Evolutionary conservation across 2,888 invertebrate species (phyloP).

Genomic region (Agrochola macilenta): DNA sequence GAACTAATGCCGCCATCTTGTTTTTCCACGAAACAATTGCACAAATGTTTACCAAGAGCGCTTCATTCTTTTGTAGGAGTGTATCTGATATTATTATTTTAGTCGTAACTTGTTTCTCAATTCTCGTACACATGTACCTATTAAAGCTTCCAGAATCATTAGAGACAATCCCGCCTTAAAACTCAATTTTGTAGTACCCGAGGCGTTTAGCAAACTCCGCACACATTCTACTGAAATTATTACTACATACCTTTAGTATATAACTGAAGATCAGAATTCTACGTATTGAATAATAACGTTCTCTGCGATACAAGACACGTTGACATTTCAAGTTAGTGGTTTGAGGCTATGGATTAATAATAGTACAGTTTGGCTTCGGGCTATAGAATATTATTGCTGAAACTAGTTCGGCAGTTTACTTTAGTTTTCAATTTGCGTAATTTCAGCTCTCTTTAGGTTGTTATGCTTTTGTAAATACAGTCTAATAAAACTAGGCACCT

Average conservation of each 20-base stretch:
- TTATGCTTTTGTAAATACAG: constrained; percentile 9
- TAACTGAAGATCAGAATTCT: constrained; percentile 7
- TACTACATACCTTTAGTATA: constrained; percentile 1
- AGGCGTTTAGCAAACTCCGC: constrained; percentile 20
- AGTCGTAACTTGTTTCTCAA: constrained; percentile 6
- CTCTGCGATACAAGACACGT: constrained; percentile 27
- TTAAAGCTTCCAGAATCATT: constrained; percentile 6
- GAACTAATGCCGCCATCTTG: neutral
- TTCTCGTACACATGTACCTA: too few species aligned
- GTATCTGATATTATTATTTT: neutral
- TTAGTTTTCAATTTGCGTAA: constrained; percentile 7
- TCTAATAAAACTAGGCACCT: neutral
- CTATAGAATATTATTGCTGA: constrained; percentile 26
- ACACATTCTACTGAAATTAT: constrained; percentile 11
- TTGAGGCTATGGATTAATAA: constrained; percentile 19
- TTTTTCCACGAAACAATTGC: neutral
- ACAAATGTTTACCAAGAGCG: neutral
- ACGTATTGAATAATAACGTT: constrained; percentile 14
- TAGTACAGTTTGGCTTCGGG: constrained; percentile 11
- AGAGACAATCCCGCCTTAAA: constrained; percentile 6
- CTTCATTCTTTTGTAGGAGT: neutral
- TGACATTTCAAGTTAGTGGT: constrained; percentile 25
- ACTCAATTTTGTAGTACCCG: constrained; percentile 10
- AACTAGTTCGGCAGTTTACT: constrained; percentile 23
- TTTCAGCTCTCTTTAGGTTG: neutral